Conservation (phyloP, 2,113 vertebrate species). For the Datnioides undecimradiatus region DNA sequence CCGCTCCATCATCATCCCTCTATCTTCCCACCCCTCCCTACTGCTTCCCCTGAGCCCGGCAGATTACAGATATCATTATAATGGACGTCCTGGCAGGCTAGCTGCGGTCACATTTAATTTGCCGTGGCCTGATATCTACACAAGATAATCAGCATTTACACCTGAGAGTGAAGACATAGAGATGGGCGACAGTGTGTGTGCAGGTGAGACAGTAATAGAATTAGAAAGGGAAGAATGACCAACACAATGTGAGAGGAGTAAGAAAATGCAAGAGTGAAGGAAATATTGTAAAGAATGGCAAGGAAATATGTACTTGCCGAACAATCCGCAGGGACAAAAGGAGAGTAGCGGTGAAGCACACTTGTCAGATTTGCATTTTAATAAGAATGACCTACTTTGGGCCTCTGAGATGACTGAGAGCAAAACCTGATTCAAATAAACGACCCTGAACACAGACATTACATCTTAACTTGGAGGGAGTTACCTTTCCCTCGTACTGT, state of each 20-base stretch:
- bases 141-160: conserved; percentile 80
- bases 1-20: conserved; percentile 44
- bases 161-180: conserved; percentile 62
- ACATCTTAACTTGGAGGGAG: conserved; percentile 24
- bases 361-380: conserved; percentile 77
- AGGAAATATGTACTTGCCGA: conserved; percentile 25
- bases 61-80: conserved; percentile 84
- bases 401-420: conserved; percentile 50
- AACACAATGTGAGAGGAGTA: background rate
- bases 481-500: conserved; percentile 15
- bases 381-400: conserved; percentile 71
- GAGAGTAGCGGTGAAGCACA: conserved; percentile 42
- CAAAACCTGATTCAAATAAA: conserved; percentile 51
- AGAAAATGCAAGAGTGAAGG: conserved; percentile 2
- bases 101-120: conserved; percentile 83
- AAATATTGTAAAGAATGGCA: conserved; percentile 16
- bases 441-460: conserved; percentile 33
- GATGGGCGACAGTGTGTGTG: conserved; percentile 40
- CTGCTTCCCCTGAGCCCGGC: conserved; percentile 60
- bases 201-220: conserved; percentile 19
- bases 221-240: conserved; percentile 28
- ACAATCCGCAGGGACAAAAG: conserved; percentile 51
- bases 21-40: conserved; percentile 46
- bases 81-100: conserved; percentile 73
- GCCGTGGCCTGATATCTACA: conserved; percentile 75